Percentiles rank a stretch among this genome's conserved stretches.
phyloP scores from a whole-genome alignment of 2,113 vertebrate species.

The Lophura nycthemera region DNA sequence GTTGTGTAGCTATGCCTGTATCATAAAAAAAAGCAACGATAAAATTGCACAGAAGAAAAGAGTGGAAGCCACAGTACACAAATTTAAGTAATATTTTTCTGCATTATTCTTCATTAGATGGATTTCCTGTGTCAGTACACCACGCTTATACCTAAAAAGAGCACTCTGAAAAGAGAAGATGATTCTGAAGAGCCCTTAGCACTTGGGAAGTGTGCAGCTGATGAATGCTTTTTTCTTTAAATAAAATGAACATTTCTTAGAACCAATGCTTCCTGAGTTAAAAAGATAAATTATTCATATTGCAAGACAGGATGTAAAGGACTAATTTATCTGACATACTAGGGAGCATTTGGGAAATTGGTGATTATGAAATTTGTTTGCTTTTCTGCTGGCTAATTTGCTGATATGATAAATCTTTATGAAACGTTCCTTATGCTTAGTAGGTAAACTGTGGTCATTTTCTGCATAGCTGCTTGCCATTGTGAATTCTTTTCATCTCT shows the following conservation, averaged over 20 bases:
- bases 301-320: not conserved
- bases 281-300: constrained; percentile 23
- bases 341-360: not conserved
- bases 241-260: not conserved
- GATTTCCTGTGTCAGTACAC: constrained; percentile 63
- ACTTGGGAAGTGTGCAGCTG: not conserved
- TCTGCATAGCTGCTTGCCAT: not conserved
- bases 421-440: not conserved
- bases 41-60: constrained; percentile 63
- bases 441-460: not conserved
- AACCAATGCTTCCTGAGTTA: not conserved
- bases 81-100: constrained; percentile 63
- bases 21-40: constrained; percentile 65
- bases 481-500: not conserved
- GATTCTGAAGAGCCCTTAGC: constrained; percentile 53
- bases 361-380: not conserved
- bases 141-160: constrained; percentile 53
- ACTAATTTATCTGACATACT: not conserved
- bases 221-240: not conserved
- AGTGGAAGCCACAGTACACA: constrained; percentile 42
- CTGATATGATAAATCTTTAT: not conserved
- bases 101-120: constrained; percentile 67
- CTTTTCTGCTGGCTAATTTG: constrained; percentile 3
- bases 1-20: constrained; percentile 15
- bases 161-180: constrained; percentile 56